These are phyloP conservation scores for Stictocephala bisonia DNA, from an alignment of 2,888 invertebrate genomes.

Conservation along the genomic window DNA sequence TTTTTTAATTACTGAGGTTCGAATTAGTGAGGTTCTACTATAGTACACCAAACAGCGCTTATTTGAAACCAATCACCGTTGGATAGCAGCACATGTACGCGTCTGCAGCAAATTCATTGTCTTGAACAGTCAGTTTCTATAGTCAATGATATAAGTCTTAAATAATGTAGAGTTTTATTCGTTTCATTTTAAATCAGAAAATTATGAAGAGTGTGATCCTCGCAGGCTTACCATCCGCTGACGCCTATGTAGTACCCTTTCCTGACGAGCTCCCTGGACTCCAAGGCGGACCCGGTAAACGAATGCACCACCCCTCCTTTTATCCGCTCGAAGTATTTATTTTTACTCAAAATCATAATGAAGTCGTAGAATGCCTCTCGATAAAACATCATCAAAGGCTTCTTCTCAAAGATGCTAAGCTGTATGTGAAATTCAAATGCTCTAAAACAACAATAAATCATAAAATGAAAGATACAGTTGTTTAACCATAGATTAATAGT, in stretches of 20 bases:
- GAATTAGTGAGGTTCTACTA: too few relatives aligned
- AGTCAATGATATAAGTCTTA: not conserved
- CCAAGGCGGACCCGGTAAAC: not conserved
- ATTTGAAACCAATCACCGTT: too few relatives aligned
- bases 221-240: not conserved
- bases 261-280: not conserved
- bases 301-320: not conserved
- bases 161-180: too few relatives aligned
- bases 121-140: too few relatives aligned
- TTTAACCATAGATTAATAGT: too few relatives aligned
- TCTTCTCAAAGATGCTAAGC: not conserved
- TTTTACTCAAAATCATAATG: not conserved
- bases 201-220: not conserved
- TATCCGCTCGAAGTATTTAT: not conserved
- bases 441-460: not conserved
- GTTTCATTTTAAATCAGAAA: too few relatives aligned
- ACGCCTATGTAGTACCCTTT: conserved; percentile 14
- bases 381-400: not conserved
- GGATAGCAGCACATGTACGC: too few relatives aligned
- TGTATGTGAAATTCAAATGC: conserved; percentile 6
- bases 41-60: too few relatives aligned
- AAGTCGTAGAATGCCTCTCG: not conserved
- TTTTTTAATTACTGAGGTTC: too few relatives aligned
- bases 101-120: too few relatives aligned
- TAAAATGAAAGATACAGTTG: too few relatives aligned